Base-by-base conservation (phyloP, 1,140 invertebrate genomes). In the Drosophila takahashii region DNA sequence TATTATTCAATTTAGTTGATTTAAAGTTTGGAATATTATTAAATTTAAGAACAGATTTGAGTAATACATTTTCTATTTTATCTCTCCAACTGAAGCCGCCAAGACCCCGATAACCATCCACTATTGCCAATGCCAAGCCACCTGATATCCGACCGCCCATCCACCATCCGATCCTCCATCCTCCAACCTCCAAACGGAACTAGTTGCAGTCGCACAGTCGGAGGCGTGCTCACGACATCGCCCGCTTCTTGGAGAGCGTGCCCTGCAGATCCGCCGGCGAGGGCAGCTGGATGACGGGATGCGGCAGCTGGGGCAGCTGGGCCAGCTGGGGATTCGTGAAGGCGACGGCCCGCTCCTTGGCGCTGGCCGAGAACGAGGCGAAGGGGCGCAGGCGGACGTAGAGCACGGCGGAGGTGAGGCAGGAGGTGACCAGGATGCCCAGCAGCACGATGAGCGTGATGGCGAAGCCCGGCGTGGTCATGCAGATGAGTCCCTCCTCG, bases 381-480 rank as follows among this genome's bases (percentile, higher is more conserved):
- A 96, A 95, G 13, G 96, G 95, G 77, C 96, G 93, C 77, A 97
- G 92, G 71, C 96, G 94, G 34, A 97, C 93, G 87, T 96, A 98
- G 4, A 98, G 93, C 73, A 97, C 96, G 2, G 96, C 95, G 22
- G 97, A 98, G 39, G 97, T 93, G 10, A 97, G 93, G 86, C 96
- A 98, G 3, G 97, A 97, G 44, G 95, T 95, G 18, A 98, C 92
- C 48, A 98, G 93, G 44, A 97, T 95, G 45, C 94, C 95, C 29
- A 98, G 93, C 4, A 98, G 93, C 11, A 98, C 94, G 34, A 97
- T 94, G 8, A 98, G 93, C 8, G 96, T 97, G 6, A 96, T 95
- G 36, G 97, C 96, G 90, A 98, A 98, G 0, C 97, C 96, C 11
- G 96, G 96, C 2, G 97, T 97, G 1, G 97, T 98, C 96, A 98